Evolutionary conservation across 2,888 invertebrate species (phyloP).

Genomic region (Metalampra italica): DNA sequence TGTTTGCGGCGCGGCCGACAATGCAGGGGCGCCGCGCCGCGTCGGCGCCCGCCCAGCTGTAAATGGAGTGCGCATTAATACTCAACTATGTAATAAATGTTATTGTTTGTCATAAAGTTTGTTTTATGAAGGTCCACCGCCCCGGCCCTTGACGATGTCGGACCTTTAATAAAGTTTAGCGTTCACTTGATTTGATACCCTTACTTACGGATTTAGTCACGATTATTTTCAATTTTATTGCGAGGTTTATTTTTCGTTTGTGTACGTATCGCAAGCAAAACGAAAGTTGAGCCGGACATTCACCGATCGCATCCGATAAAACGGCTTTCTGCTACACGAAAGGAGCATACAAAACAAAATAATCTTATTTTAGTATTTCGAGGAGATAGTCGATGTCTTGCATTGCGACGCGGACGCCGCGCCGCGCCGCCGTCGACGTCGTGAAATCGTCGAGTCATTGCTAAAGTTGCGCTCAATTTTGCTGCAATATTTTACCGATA

Average conservation of each 20-base stretch:
- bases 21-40: conserved; percentile 43
- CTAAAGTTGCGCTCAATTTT: conserved; percentile 55
- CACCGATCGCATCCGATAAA: conserved; percentile 30
- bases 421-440: too few species aligned
- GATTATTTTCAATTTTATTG: conserved; percentile 39
- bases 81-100: conserved; percentile 73
- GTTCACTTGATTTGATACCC: conserved; percentile 43
- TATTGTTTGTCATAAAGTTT: conserved; percentile 75
- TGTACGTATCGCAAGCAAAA: conserved; percentile 11
- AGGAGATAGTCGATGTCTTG: conserved; percentile 43
- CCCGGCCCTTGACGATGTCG: conserved; percentile 42
- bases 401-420: conserved; percentile 28
- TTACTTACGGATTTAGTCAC: conserved; percentile 39
- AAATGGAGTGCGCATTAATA: conserved; percentile 71
- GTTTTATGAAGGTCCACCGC: conserved; percentile 65
- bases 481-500: conserved; percentile 43
- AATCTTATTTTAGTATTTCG: conserved; percentile 58
- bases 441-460: conserved; percentile 54
- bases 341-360: conserved; percentile 47
- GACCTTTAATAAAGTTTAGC: conserved; percentile 64
- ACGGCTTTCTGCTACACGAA: conserved; percentile 29
- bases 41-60: conserved; percentile 56
- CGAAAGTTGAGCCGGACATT: conserved; percentile 19
- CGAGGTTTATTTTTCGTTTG: conserved; percentile 19
- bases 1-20: conserved; percentile 48